Evolutionary conservation across 2,888 invertebrate genomes (phyloP), one percentile per base, ranked within the genome.

Genomic region (Oxycera nigricornis): DNA sequence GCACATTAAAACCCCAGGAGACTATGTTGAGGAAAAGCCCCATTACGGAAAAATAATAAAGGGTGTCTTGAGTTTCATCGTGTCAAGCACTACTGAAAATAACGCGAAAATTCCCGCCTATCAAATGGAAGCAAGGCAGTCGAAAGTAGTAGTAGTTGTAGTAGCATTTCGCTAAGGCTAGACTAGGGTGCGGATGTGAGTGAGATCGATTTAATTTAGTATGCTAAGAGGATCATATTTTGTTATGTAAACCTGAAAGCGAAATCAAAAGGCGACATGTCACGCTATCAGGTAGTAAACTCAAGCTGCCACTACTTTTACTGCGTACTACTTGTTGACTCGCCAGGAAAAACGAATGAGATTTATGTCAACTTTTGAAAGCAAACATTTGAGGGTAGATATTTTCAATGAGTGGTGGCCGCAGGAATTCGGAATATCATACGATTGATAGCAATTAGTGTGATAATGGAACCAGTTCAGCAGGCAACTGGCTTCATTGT

Each of bases 191-290:
- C n/a, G 50, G 50, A 50, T 4, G 17, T 17, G 50, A 24, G 55
- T 22, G 24, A 24, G 55, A 55, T 62, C 61, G 61, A 35, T 62
- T 62, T 62, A 62, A 62, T 59, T 59, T 62, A 62, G 31, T 65
- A 41, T 24, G 65, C 65, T 41, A 65, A 39, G 41, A 65, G 65
- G 65, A 65, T 65, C 65, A 41, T 65, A 65, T 65, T 65, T 65
- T 65, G 65, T 65, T 65, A 65, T 65, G 65, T 65, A 65, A 65
- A 65, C 65, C 65, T 24, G 41, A 65, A 65, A 65, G 41, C 39
- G 41, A 65, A 65, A 65, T 65, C 9, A 65, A 41, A 65, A 39
- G 65, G 30, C 65, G 65, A 65, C 65, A 65, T 65, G 39, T 65
- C 65, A 65, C 65, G 65, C 65, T 39, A 65, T 65, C 39, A 39